Percentiles rank a stretch among this genome's conserved stretches.
These are phyloP conservation scores for Rhynchomys soricoides DNA, from an alignment of 2,113 vertebrate species.

Conservation along the genomic window DNA sequence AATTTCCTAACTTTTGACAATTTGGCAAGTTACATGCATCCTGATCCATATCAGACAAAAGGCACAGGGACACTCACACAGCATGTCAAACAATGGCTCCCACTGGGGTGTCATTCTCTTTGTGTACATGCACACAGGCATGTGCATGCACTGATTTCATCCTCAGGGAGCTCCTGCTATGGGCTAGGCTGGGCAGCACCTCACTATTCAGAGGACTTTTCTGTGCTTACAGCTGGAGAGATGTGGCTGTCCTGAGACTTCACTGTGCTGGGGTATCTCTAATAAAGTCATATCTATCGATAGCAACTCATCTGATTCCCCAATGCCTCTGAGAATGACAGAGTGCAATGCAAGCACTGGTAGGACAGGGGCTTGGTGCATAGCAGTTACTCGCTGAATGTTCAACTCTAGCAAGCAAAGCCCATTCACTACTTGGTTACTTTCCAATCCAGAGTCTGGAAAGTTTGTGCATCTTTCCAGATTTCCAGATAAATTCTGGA, in stretches of 20 bases:
- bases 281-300: not conserved
- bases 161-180: not conserved
- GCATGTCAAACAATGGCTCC: not conserved
- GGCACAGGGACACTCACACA: not conserved
- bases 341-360: not conserved
- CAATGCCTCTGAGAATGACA: not conserved
- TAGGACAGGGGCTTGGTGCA: not conserved
- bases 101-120: not conserved
- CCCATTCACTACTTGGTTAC: not conserved
- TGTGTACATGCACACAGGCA: no score
- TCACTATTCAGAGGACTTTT: not conserved
- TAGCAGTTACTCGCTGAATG: not conserved
- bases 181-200: not conserved
- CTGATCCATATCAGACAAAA: not conserved
- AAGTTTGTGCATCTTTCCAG: not conserved
- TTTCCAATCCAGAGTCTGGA: not conserved
- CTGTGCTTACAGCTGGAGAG: not conserved
- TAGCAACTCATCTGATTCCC: not conserved
- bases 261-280: not conserved
- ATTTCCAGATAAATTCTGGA: not conserved
- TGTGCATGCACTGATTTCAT: not conserved
- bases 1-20: not conserved
- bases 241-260: not conserved
- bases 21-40: not conserved
- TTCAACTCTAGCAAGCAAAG: not conserved